A percentile compares a stretch with the other conserved stretches of the same genome.
phyloP scores from a whole-genome alignment of 2,797 vertebrate genomes.

The Capromys pilorides region DNA sequence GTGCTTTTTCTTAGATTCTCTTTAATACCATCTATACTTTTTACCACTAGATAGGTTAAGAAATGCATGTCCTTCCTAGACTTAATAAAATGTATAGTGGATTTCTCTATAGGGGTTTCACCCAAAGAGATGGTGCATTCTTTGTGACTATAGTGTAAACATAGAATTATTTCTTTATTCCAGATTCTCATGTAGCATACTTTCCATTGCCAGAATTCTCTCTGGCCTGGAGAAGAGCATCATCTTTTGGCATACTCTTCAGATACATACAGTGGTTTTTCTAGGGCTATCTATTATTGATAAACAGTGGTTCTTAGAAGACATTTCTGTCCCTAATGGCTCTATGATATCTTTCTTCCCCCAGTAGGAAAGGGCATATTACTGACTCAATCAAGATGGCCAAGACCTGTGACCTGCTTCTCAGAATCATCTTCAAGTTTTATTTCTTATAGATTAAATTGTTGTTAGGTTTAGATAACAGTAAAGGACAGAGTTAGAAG shows the following conservation, averaged over 20 bases:
- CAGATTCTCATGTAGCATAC: not conserved
- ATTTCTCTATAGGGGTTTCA: not conserved
- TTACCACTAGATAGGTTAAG: not conserved
- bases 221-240: not conserved
- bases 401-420: not conserved
- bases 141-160: not conserved
- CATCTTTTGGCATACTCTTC: not conserved
- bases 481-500: not conserved
- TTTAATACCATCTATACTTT: not conserved
- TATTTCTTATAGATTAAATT: constrained; percentile 18
- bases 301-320: not conserved
- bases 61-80: not conserved
- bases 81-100: not conserved
- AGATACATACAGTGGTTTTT: not conserved
- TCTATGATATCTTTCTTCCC: not conserved
- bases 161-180: not conserved
- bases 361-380: not conserved
- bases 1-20: constrained; percentile 48
- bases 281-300: not conserved
- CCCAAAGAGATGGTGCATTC: not conserved
- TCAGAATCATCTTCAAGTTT: constrained; percentile 35
- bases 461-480: constrained; percentile 16
- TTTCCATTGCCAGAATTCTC: not conserved
- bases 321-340: not conserved
- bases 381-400: not conserved